These are phyloP conservation scores for Enteromius radiatus DNA, from an alignment of 2,797 vertebrate genomes.

Conservation along the genomic window DNA sequence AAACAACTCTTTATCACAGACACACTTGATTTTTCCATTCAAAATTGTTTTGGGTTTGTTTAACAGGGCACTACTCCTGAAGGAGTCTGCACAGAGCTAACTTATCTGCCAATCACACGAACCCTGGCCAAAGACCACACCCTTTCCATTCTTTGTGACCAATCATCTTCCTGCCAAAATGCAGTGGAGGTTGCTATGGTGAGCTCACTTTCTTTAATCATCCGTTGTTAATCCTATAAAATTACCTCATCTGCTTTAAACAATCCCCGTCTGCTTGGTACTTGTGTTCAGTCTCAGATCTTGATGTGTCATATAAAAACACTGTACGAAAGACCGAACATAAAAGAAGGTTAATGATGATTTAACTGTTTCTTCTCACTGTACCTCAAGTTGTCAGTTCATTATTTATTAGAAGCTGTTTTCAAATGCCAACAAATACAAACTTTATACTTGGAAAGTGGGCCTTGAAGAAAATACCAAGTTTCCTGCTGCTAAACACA, in stretches of 20 bases:
- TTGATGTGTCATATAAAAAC: not conserved
- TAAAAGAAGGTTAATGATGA: not conserved
- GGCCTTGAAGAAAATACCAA: not conserved
- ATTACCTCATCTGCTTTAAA: not conserved
- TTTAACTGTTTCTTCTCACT: not conserved
- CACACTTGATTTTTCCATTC: not conserved
- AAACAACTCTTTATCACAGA: not conserved
- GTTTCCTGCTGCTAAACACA: slow-evolving; percentile 14
- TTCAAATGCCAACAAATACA: slow-evolving; percentile 13
- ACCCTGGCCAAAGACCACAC: slow-evolving; percentile 83
- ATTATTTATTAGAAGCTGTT: not conserved
- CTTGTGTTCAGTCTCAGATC: not conserved
- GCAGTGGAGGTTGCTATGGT: slow-evolving; percentile 94
- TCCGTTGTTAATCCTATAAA: slow-evolving; percentile 14
- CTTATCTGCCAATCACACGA: slow-evolving; percentile 87
- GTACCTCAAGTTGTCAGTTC: not conserved
- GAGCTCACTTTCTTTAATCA: slow-evolving; percentile 66
- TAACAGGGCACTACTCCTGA: slow-evolving; percentile 91
- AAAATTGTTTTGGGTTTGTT: slow-evolving; percentile 41
- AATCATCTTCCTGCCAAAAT: slow-evolving; percentile 80
- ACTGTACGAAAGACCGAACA: too few species aligned
- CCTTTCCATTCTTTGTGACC: slow-evolving; percentile 89
- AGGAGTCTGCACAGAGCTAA: slow-evolving; percentile 90
- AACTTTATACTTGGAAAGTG: slow-evolving; percentile 4
- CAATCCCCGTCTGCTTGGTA: not conserved